Percentiles rank a stretch among this genome's conserved stretches.
These are phyloP conservation scores for Phoeniculus purpureus DNA, from an alignment of 2,797 vertebrate species.

Conservation along the genomic window DNA sequence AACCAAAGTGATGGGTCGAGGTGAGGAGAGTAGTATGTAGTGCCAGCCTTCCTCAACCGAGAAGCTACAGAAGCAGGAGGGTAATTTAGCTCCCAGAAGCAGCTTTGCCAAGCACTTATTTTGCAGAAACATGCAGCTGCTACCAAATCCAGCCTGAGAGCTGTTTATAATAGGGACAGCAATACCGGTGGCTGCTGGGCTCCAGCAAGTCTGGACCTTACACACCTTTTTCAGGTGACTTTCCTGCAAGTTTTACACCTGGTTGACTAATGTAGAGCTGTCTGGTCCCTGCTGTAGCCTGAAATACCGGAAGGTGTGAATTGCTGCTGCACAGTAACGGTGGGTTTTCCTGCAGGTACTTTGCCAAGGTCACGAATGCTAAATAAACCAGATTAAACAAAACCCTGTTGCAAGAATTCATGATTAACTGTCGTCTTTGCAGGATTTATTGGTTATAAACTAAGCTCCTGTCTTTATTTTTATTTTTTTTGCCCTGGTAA, in stretches of 20 bases:
- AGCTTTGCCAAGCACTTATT: neutral
- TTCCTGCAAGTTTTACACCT: neutral
- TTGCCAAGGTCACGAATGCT: constrained; percentile 57
- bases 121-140: neutral
- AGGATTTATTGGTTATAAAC: constrained; percentile 48
- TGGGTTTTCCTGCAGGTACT: constrained; percentile 17
- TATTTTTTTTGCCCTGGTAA: constrained; percentile 32
- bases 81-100: neutral
- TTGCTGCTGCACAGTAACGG: neutral
- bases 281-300: neutral
- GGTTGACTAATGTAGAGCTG: neutral
- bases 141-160: neutral
- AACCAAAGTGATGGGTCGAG: neutral
- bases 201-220: neutral
- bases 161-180: neutral
- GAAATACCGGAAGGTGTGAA: constrained; percentile 40
- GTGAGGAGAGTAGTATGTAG: neutral
- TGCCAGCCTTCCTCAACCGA: neutral
- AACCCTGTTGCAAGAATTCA: constrained; percentile 43
- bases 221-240: constrained; percentile 31
- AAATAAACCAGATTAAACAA: constrained; percentile 66
- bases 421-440: constrained; percentile 44
- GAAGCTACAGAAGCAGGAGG: neutral
- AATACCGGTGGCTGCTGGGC: neutral
- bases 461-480: neutral